These are phyloP conservation scores for Drosophila conformis DNA, from an alignment of 2,888 invertebrate species.

Conservation along the genomic window DNA sequence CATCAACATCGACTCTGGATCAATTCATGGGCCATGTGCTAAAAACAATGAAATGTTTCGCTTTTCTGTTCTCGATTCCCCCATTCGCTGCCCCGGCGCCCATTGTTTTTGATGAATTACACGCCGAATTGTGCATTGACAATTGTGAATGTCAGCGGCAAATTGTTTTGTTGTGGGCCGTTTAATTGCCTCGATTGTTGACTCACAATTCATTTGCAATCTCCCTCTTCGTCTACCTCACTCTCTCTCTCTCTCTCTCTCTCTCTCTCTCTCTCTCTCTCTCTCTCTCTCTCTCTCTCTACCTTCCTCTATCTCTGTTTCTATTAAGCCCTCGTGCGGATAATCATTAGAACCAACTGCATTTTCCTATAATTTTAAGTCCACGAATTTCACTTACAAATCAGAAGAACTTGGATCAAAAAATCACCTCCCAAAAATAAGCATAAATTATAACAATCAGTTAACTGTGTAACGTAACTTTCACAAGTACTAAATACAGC, in stretches of 20 bases:
- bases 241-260: background rate
- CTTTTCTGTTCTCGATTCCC: slow-evolving; percentile 12
- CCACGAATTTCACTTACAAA: background rate
- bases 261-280: background rate
- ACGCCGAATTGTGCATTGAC: slow-evolving; percentile 57
- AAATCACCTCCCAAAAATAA: background rate
- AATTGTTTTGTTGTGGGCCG: slow-evolving; percentile 59
- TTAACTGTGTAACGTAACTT: background rate
- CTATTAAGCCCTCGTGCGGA: background rate
- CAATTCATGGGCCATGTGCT: slow-evolving; percentile 48
- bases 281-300: background rate
- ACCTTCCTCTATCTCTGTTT: background rate
- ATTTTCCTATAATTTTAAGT: background rate
- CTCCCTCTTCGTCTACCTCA: background rate
- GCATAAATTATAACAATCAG: background rate
- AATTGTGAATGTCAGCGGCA: slow-evolving; percentile 66
- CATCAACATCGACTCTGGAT: slow-evolving; percentile 47
- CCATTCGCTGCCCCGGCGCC: background rate
- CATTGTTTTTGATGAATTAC: slow-evolving; percentile 70
- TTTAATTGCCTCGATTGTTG: slow-evolving; percentile 59
- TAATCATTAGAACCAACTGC: background rate
- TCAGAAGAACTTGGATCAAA: background rate
- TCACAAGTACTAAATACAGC: background rate
- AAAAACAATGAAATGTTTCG: slow-evolving; percentile 65
- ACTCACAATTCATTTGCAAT: slow-evolving; percentile 35